Conservation (phyloP, 2,888 invertebrate species). For the Acleris cristana region DNA sequence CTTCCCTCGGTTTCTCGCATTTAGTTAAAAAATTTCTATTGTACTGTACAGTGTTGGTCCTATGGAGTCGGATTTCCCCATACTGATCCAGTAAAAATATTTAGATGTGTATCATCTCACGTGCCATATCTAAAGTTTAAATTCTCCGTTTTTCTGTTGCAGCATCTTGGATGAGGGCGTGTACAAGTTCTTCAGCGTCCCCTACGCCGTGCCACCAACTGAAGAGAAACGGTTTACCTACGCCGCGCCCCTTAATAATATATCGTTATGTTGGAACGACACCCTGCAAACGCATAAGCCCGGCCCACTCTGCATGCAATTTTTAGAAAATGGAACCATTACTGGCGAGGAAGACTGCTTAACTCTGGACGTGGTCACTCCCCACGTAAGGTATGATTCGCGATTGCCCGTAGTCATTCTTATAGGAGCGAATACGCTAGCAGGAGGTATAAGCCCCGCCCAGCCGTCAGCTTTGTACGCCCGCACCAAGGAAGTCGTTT, state of each 20-base stretch:
- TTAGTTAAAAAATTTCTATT: too few relatives aligned
- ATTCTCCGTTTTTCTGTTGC: constrained; percentile 45
- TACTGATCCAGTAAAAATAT: background rate
- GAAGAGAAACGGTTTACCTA: constrained; percentile 87
- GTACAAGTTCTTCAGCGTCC: constrained; percentile 92
- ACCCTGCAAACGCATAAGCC: constrained; percentile 87
- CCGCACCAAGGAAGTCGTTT: constrained; percentile 90
- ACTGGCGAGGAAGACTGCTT: constrained; percentile 92
- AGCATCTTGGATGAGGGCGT: constrained; percentile 90
- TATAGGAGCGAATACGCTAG: constrained; percentile 91
- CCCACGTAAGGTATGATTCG: constrained; percentile 90
- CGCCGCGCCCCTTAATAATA: constrained; percentile 86
- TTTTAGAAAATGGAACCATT: constrained; percentile 86
- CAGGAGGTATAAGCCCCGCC: constrained; percentile 89
- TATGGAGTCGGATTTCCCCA: too few relatives aligned
- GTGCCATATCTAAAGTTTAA: background rate
- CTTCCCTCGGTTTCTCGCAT: too few relatives aligned
- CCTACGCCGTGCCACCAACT: constrained; percentile 90
- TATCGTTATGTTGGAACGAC: constrained; percentile 91
- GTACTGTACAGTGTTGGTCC: too few relatives aligned
- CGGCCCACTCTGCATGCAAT: constrained; percentile 88
- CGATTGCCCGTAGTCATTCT: constrained; percentile 93
- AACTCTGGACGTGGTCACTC: constrained; percentile 92
- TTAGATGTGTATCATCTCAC: background rate
- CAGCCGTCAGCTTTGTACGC: constrained; percentile 91